phyloP scores from a whole-genome alignment of 2,888 invertebrate species.

The Drosophila greeni region DNA sequence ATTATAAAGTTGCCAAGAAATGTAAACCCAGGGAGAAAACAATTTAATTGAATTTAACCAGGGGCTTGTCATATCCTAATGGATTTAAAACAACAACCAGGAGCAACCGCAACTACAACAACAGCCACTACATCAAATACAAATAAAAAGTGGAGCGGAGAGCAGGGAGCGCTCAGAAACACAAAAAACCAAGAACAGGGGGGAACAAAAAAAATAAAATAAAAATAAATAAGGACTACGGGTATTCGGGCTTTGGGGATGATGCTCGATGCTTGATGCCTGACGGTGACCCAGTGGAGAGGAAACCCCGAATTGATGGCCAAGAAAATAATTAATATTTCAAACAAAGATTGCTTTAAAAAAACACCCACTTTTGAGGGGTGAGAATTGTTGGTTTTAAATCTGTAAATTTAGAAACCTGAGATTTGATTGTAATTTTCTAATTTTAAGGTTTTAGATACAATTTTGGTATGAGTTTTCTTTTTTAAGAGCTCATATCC shows the following conservation, averaged over 20 bases:
- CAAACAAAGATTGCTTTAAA: constrained; percentile 3
- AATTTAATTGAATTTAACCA: constrained; percentile 74
- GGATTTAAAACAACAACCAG: constrained; percentile 69
- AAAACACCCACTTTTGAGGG: background rate
- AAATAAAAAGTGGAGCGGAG: constrained; percentile 55
- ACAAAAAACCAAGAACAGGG: constrained; percentile 40
- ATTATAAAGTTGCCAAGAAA: constrained; percentile 72
- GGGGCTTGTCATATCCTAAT: constrained; percentile 73
- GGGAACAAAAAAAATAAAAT: background rate
- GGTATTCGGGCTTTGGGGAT: constrained; percentile 20
- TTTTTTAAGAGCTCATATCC: no score
- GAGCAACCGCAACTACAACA: constrained; percentile 24
- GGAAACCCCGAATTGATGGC: constrained; percentile 20
- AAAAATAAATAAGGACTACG: constrained; percentile 18
- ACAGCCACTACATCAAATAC: constrained; percentile 52
- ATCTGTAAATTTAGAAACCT: background rate
- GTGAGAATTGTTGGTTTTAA: background rate
- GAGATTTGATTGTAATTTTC: background rate
- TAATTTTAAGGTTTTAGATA: background rate
- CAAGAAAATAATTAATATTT: constrained; percentile 33
- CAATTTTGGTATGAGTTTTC: no score
- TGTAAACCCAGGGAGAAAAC: constrained; percentile 73
- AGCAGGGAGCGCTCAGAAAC: constrained; percentile 36
- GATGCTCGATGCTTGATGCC: constrained; percentile 5
- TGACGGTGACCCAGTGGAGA: constrained; percentile 21